These are phyloP conservation scores for Riparia riparia DNA, from an alignment of 2,113 vertebrate genomes.

Conservation along the genomic window DNA sequence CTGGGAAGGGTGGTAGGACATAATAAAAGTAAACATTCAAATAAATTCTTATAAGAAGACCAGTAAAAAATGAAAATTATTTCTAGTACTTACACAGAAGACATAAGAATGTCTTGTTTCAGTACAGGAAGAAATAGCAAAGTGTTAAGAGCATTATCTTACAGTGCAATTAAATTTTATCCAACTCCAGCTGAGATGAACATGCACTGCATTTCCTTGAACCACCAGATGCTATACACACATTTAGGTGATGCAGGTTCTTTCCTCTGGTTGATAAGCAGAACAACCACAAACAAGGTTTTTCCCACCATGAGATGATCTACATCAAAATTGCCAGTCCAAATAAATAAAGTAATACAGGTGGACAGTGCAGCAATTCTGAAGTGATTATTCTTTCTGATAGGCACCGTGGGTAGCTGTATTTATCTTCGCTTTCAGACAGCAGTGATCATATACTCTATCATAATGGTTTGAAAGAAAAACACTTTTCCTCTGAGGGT, in stretches of 20 bases:
- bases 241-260: background rate
- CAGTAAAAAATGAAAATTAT: background rate
- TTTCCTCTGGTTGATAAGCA: background rate
- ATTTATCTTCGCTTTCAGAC: constrained; percentile 36
- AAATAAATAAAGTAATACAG: constrained; percentile 42
- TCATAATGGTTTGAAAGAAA: constrained; percentile 11
- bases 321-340: constrained; percentile 43
- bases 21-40: background rate
- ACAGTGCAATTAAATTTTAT: background rate
- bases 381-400: constrained; percentile 52
- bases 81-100: background rate
- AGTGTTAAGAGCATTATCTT: background rate
- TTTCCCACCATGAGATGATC: background rate
- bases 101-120: background rate
- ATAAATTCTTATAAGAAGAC: background rate
- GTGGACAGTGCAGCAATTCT: constrained; percentile 15
- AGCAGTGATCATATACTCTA: background rate
- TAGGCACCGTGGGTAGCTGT: constrained; percentile 32
- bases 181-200: background rate
- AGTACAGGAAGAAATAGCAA: background rate
- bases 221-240: rapidly evolving
- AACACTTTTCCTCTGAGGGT: background rate
- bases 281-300: background rate
- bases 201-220: background rate
- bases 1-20: background rate